A percentile compares a stretch with the other conserved stretches of the same genome.
These are phyloP conservation scores for Typhlichthys subterraneus DNA, from an alignment of 2,797 vertebrate genomes.

Conservation along the genomic window DNA sequence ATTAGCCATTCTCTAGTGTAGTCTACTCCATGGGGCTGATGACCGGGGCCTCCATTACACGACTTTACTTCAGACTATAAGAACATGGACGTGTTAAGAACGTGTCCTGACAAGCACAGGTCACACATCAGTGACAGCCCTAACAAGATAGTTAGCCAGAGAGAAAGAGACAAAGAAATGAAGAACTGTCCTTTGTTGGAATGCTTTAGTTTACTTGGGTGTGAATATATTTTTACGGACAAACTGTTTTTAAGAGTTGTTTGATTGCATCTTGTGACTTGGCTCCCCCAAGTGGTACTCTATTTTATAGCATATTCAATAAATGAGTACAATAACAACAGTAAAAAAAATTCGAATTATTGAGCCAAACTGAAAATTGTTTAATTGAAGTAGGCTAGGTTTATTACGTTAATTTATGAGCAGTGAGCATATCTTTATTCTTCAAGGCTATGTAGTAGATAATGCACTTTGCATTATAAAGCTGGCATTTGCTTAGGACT, in stretches of 20 bases:
- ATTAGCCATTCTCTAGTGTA: slow-evolving; percentile 68
- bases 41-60: slow-evolving; percentile 57
- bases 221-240: slow-evolving; percentile 22
- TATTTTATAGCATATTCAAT: not conserved
- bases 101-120: slow-evolving; percentile 36
- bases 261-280: slow-evolving; percentile 52
- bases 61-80: slow-evolving; percentile 64
- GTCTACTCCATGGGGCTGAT: slow-evolving; percentile 50
- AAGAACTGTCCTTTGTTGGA: not conserved
- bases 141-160: slow-evolving; percentile 55
- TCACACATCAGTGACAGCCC: slow-evolving; percentile 66
- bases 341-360: too few relatives aligned
- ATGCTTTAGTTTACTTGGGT: not conserved
- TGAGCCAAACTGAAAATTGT: too few relatives aligned
- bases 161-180: not conserved
- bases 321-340: not conserved
- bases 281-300: slow-evolving; percentile 73
- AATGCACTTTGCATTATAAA: too few relatives aligned
- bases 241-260: slow-evolving; percentile 11
- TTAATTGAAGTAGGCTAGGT: too few relatives aligned
- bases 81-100: slow-evolving; percentile 45
- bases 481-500: too few relatives aligned
- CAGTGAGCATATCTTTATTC: too few relatives aligned
- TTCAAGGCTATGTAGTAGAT: too few relatives aligned
- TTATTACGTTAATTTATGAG: too few relatives aligned